phyloP scores from a whole-genome alignment of 2,888 invertebrate species.

The Sinopyrophorus schimmeli region DNA sequence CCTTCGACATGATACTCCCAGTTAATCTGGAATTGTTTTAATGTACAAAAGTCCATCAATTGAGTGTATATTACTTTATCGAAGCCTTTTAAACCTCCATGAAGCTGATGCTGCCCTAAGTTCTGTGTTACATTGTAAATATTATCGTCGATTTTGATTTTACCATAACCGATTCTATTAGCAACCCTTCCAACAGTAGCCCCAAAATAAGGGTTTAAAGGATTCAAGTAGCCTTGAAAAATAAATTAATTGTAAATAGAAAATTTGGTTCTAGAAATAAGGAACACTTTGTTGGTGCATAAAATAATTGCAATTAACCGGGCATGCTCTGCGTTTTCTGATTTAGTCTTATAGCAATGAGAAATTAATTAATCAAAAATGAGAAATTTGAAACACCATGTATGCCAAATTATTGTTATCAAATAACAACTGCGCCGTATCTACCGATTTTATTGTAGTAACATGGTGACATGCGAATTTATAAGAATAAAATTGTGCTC shows the following conservation, averaged over 20 bases:
- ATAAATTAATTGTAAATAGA: slow-evolving; percentile 1
- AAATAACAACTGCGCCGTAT: no score
- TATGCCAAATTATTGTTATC: no score
- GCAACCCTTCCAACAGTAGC: slow-evolving; percentile 86
- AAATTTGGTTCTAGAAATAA: background rate
- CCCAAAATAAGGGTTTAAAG: slow-evolving; percentile 83
- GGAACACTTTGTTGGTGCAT: no score
- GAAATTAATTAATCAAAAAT: no score
- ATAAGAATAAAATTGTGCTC: no score
- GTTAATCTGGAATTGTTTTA: slow-evolving; percentile 56
- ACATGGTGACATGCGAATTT: no score
- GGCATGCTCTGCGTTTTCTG: no score
- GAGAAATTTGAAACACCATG: no score
- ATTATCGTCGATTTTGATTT: slow-evolving; percentile 69
- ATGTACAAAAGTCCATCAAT: background rate
- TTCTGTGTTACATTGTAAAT: slow-evolving; percentile 75
- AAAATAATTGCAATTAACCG: no score
- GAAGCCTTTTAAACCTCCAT: slow-evolving; percentile 86
- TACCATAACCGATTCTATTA: slow-evolving; percentile 75
- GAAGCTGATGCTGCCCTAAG: slow-evolving; percentile 69
- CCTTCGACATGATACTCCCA: slow-evolving; percentile 69
- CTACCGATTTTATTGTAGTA: no score
- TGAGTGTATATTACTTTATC: slow-evolving; percentile 64
- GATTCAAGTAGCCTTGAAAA: slow-evolving; percentile 65
- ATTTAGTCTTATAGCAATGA: no score